Base-by-base conservation (phyloP, 2,888 invertebrate species). In the Sclerodermus sp. region DNA sequence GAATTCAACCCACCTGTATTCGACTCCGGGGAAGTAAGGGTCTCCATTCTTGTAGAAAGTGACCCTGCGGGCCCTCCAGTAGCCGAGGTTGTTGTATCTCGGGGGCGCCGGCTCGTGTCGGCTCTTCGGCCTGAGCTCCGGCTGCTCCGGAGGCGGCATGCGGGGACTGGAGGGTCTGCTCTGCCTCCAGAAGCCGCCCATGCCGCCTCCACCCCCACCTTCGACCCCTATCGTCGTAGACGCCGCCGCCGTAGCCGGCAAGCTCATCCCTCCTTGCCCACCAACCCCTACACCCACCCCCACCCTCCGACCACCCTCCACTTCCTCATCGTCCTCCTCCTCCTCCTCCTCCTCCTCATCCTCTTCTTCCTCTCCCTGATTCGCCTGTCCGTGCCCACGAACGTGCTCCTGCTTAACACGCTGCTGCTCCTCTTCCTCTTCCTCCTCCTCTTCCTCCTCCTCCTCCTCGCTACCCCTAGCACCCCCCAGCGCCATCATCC, bases 11-110 rank as follows among this genome's bases (percentile, higher is more conserved):
- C 14, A 78, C 64, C 90, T 84, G 73, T 91, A 88, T 77, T 93
- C 93, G 32, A 93, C 86, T 0, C 95, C 94, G 13, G 91, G 92
- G 73, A 90, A 93, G 74, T 93, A 92, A 0, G 93, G 91, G 74
- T 96, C 95, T 2, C 96, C 96, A 83, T 96, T 96, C 74, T 92
- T 87, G 80, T 91, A 96, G 79, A 96, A 95, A 1, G 91, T 88
- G 50, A 95, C 91, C 45, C 93, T 82, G 51, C 92, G 82, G 1
- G 93, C 91, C 68, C 90, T 87, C 93, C 93, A 93, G 74, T 90
- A 92, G 58, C 91, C 91, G 45, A 91, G 83, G 76, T 91, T 90
- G 58, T 86, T 87, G 79, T 90, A 91, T 64, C 87, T 79, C 54
- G 79, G 74, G 49, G 69, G 67, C 40, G 72, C 78, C 73, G 66